A percentile compares a stretch with the other conserved stretches of the same genome.
Conservation (phyloP, 1,140 invertebrate species). For the Trichogramma pretiosum region DNA sequence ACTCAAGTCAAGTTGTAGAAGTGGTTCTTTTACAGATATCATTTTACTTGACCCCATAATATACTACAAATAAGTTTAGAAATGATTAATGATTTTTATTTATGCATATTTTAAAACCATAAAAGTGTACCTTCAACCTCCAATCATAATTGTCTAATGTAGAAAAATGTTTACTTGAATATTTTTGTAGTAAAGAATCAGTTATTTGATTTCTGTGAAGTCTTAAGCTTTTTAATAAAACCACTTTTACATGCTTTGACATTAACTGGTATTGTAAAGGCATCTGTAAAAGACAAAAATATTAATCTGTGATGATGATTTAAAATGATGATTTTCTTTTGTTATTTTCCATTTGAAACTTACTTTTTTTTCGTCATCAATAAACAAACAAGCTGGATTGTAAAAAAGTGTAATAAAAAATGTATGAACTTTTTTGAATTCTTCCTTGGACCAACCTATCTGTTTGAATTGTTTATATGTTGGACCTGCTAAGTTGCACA, state of each 20-base stretch:
- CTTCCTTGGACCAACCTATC: conserved; percentile 32
- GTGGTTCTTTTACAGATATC: conserved; percentile 31
- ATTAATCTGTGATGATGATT: no score
- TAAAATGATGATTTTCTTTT: no score
- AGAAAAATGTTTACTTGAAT: conserved; percentile 25
- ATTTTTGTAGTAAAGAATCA: conserved; percentile 25
- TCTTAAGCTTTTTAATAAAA: conserved; percentile 31
- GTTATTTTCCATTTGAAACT: no score
- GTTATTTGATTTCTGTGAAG: conserved; percentile 28
- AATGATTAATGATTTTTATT: neutral
- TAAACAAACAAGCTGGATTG: conserved; percentile 30
- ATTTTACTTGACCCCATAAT: conserved; percentile 40
- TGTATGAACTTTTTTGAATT: conserved; percentile 27
- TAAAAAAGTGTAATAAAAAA: conserved; percentile 25
- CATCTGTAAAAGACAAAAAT: conserved; percentile 36
- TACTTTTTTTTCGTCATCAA: conserved; percentile 30
- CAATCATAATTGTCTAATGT: conserved; percentile 37
- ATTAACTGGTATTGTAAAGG: conserved; percentile 31
- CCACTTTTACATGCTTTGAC: conserved; percentile 27
- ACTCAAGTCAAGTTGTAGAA: conserved; percentile 34
- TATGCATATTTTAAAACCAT: neutral
- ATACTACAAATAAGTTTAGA: conserved; percentile 24
- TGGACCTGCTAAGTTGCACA: conserved; percentile 30
- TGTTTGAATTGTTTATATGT: conserved; percentile 28
- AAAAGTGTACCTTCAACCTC: conserved; percentile 33